phyloP scores from a whole-genome alignment of 2,888 invertebrate genomes.

The Caenorhabditis uteleia region DNA sequence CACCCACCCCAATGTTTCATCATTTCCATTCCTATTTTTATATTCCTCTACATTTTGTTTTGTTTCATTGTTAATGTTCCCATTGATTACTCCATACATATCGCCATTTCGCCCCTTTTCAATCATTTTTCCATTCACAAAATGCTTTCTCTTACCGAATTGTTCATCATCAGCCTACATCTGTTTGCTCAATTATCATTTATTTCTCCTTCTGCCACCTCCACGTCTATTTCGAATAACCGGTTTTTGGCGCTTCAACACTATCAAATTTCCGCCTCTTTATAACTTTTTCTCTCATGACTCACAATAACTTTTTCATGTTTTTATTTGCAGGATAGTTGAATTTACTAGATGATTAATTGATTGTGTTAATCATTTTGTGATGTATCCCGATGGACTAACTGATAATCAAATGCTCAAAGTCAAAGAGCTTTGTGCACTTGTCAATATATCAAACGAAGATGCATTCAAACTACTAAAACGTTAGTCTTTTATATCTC shows the following conservation, averaged over 20 bases:
- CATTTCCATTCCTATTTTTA: constrained; percentile 3
- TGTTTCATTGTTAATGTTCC: not conserved
- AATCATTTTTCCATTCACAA: constrained; percentile 7
- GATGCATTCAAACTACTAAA: constrained; percentile 26
- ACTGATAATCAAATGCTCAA: constrained; percentile 32
- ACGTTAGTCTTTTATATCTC: constrained; percentile 11
- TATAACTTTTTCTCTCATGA: not conserved
- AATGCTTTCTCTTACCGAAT: not conserved
- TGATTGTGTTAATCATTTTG: not conserved
- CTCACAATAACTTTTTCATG: no score
- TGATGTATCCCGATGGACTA: constrained; percentile 33
- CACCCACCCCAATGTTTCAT: constrained; percentile 29
- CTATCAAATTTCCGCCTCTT: not conserved
- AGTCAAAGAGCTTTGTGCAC: constrained; percentile 32
- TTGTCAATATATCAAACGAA: constrained; percentile 35
- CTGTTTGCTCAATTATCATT: not conserved
- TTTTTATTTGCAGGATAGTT: constrained; percentile 15
- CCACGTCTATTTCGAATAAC: not conserved
- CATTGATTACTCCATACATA: not conserved
- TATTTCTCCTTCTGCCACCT: not conserved
- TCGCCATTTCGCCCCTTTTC: constrained; percentile 2
- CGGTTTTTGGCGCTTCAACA: no score
- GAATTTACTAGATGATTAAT: constrained; percentile 25
- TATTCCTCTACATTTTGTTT: not conserved
- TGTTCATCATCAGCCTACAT: not conserved